A percentile compares a stretch with the other conserved stretches of the same genome.
phyloP scores from a whole-genome alignment of 1,140 invertebrate species.

The Amphibalanus amphitrite region DNA sequence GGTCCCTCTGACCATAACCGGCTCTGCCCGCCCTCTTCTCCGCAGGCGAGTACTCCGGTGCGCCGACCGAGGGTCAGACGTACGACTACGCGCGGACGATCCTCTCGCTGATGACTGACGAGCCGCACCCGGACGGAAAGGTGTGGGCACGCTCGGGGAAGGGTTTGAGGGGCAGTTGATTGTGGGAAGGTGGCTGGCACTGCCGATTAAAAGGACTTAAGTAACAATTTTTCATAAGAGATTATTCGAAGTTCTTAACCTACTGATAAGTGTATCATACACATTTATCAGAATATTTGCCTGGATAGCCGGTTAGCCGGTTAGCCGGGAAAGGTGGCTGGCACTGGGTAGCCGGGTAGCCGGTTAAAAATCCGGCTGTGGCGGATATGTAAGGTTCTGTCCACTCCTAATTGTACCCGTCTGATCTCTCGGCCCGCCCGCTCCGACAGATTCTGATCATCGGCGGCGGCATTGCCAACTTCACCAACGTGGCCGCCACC shows the following conservation, averaged over 20 bases:
- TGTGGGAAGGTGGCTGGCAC: too few relatives aligned
- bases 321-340: too few relatives aligned
- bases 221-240: too few relatives aligned
- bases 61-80: conserved; percentile 95
- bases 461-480: conserved; percentile 98
- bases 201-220: too few relatives aligned
- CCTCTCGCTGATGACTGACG: conserved; percentile 84
- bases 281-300: too few relatives aligned
- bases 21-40: too few relatives aligned
- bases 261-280: too few relatives aligned
- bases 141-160: too few relatives aligned
- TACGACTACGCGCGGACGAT: conserved; percentile 99
- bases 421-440: not conserved
- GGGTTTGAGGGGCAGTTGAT: too few relatives aligned
- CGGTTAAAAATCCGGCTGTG: not conserved
- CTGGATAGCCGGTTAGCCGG: too few relatives aligned
- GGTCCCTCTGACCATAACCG: too few relatives aligned
- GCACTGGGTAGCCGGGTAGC: not conserved
- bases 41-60: conserved; percentile 88
- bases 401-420: conserved; percentile 4
- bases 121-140: conserved; percentile 56
- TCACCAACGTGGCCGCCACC: conserved; percentile 98
- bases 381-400: not conserved
- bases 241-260: too few relatives aligned
- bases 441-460: conserved; percentile 71